Base-by-base conservation (phyloP, 2,797 vertebrate species). In the Lindbergichthys nudifrons region DNA sequence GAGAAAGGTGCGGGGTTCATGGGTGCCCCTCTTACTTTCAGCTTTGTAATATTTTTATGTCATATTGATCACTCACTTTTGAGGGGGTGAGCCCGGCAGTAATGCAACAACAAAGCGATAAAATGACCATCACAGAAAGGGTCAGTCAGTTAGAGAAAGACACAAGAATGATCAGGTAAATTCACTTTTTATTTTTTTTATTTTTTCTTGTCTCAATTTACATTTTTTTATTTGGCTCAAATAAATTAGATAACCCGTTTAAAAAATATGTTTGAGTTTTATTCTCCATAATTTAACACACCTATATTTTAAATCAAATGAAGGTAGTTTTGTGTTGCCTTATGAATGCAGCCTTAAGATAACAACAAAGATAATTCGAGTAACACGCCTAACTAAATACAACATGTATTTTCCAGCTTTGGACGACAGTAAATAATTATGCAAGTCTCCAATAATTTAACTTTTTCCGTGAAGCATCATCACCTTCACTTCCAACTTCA, bases 31-130 rank as follows among this genome's bases (percentile, higher is more conserved):
- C 73, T 87, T 91, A 92, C 90, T 93, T 92, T 89, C 84, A 87
- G 89, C 87, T 94, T 91, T 88, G 91, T 92, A 87, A 91, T 94
- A 71, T 94, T 92, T 93, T 94, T 85, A 93, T 91, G 89, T 87
- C 82, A 52, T 82, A 94, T 93, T 90, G 93, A 94, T 94, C 80
- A 81, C 69, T 79, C 53, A 73, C 81, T 86, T 92, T 91, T 89
- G 83, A 87, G 77, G 79, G 70, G 82, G 61, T 36, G 79, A 76
- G 72, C 26, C 66, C 65, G 90, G 88, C 88, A 80, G 76, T 93
- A 92, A 93, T 93, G 88, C 80, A 82, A 83, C 89, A 85, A 88
- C 88, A 90, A 83, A 74, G 83, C 79, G 61, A 89, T 84, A 73
- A 87, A 89, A 89, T 72, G 67, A 21, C 79, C 50, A 83, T 88